Evolutionary conservation across 2,888 invertebrate species (phyloP), one percentile per base, ranked within the genome.

Genomic region (Latrodectus elegans): DNA sequence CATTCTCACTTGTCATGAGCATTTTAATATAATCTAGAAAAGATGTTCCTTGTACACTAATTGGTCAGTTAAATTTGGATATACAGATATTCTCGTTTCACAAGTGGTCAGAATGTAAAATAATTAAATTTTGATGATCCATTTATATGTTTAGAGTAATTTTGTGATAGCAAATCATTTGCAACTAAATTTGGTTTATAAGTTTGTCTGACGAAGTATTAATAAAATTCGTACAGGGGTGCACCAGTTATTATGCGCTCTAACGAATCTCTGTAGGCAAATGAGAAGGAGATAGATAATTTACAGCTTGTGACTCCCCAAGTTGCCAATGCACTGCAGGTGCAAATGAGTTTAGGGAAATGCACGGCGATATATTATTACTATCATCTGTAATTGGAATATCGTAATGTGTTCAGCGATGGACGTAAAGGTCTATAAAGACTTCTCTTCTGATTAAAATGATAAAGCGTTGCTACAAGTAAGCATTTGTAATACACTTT

Each of bases 341-440:
- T 60, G 60, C 60, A 60, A 60, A n/a, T 60, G 60, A 60, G 60
- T 60, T 60, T n/a, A 60, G 60, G n/a, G 60, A 60, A 60, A 60
- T 60, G 60, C n/a, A 60, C 14, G 10, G 60, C 10, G 60, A 60
- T 60, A 60, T 60, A 60, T 60, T 60, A 60, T 60, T 60, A 60
- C 60, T 60, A 60, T 60, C 60, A 60, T 15, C 60, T 60, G 60
- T 60, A 60, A 60, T 60, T 60, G 60, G 60, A 60, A n/a, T 60
- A 60, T 60, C 60, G 60, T 60, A 60, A 60, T 60, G 60, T n/a
- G 60, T 60, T 60, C 60, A 60, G n/a, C 60, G 60, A 60, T 60
- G 12, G 60, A n/a, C 12, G n/a, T 60, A 60, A 60, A 60, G 60
- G 60, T 60, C 60, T 60, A 60, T 60, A 60, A 60, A 60, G 60